Conservation (phyloP, 2,888 invertebrate genomes). For the Xanthia togata region DNA sequence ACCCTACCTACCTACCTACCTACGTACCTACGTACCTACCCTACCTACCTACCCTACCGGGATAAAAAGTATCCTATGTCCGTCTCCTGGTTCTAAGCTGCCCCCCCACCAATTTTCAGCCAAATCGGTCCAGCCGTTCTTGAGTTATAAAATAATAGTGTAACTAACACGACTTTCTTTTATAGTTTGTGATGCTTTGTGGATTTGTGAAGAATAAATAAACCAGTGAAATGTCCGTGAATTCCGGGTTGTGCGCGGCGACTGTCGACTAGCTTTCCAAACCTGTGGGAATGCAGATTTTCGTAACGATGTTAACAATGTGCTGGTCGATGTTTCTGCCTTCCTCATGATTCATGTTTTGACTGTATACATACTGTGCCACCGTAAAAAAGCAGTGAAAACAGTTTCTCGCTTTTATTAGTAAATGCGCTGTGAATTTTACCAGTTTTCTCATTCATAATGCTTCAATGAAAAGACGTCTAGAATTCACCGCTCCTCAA, state of each 20-base stretch:
- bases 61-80: too few relatives aligned
- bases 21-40: too few relatives aligned
- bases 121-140: too few relatives aligned
- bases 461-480: conserved; percentile 38
- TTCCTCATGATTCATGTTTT: conserved; percentile 15
- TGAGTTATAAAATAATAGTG: too few relatives aligned
- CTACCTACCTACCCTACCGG: too few relatives aligned
- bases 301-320: conserved; percentile 46
- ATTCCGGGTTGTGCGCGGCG: conserved; percentile 2
- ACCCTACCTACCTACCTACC: too few relatives aligned
- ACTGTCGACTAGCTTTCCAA: not conserved
- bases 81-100: too few relatives aligned
- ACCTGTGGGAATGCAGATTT: conserved; percentile 30
- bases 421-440: not conserved
- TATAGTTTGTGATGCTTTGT: conserved; percentile 22
- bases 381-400: not conserved
- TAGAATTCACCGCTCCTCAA: conserved; percentile 22
- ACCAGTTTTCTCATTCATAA: conserved; percentile 5
- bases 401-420: not conserved
- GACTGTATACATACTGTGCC: not conserved
- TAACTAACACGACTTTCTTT: too few relatives aligned
- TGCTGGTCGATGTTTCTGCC: conserved; percentile 16
- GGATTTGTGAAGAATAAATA: conserved; percentile 49
- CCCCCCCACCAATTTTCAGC: too few relatives aligned
- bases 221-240: conserved; percentile 26